Conservation (phyloP, 2,797 vertebrate species). For the Lepilemur ruficaudatus region DNA sequence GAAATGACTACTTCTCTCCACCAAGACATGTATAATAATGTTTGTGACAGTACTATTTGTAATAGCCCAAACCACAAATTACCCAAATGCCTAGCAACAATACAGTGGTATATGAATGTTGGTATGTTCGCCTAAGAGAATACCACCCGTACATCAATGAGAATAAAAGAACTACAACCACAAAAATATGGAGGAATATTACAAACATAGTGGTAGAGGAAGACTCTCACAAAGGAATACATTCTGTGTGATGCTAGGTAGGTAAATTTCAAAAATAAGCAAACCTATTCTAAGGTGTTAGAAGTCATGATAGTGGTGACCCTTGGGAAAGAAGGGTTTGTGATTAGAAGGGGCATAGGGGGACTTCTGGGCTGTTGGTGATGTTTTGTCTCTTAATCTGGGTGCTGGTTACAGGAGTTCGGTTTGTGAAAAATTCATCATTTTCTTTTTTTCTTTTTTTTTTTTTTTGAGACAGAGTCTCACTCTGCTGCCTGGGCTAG, state of each 20-base stretch:
- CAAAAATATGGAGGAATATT: neutral
- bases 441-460: no score
- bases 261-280: neutral
- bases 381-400: neutral
- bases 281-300: neutral
- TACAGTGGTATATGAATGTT: neutral
- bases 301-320: neutral
- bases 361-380: neutral
- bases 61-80: neutral
- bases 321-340: neutral
- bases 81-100: neutral
- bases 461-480: no score
- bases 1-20: no score
- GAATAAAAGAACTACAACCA: neutral
- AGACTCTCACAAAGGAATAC: neutral
- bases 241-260: no score
- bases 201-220: neutral
- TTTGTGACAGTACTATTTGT: neutral
- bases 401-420: neutral
- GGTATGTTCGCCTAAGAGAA: neutral
- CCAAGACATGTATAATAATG: neutral
- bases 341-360: neutral
- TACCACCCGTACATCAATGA: neutral
- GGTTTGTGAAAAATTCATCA: neutral
- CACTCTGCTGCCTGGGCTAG: no score